Evolutionary conservation across 1,140 invertebrate genomes (phyloP).

Genomic region (Drosophila pseudoananassae): DNA sequence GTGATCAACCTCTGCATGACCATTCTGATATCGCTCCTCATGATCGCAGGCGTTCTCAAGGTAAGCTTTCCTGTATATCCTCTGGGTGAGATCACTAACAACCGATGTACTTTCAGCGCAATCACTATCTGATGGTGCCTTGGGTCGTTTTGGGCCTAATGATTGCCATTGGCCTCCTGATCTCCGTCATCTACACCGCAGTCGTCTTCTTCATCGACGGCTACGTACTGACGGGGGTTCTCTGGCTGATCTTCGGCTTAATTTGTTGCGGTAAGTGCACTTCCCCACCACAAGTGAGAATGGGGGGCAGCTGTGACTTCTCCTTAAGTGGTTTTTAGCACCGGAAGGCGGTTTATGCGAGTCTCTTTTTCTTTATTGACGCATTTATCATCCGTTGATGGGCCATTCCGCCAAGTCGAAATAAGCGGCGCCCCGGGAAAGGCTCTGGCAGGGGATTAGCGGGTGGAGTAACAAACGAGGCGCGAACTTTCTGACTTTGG

Average conservation of each 20-base stretch:
- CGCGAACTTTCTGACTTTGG: constrained; percentile 55
- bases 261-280: constrained; percentile 86
- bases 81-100: constrained; percentile 6
- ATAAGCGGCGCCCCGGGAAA: neutral
- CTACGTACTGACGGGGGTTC: constrained; percentile 85
- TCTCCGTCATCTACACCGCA: constrained; percentile 90
- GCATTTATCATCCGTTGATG: constrained; percentile 75
- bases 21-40: constrained; percentile 89
- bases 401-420: constrained; percentile 51
- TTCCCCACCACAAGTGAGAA: neutral
- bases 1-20: constrained; percentile 92
- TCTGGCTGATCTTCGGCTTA: constrained; percentile 88
- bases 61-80: constrained; percentile 84
- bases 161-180: constrained; percentile 89
- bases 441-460: constrained; percentile 4
- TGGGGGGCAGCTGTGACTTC: neutral
- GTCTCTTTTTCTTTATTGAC: constrained; percentile 60
- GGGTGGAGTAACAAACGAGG: constrained; percentile 54
- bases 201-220: constrained; percentile 89
- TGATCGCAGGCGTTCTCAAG: constrained; percentile 90
- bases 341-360: constrained; percentile 58
- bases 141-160: constrained; percentile 92
- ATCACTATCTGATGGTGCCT: constrained; percentile 91
- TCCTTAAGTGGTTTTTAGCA: constrained; percentile 69
- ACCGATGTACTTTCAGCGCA: constrained; percentile 86